Conservation (phyloP, 1,140 invertebrate genomes). For the Oedothorax gibbosus region DNA sequence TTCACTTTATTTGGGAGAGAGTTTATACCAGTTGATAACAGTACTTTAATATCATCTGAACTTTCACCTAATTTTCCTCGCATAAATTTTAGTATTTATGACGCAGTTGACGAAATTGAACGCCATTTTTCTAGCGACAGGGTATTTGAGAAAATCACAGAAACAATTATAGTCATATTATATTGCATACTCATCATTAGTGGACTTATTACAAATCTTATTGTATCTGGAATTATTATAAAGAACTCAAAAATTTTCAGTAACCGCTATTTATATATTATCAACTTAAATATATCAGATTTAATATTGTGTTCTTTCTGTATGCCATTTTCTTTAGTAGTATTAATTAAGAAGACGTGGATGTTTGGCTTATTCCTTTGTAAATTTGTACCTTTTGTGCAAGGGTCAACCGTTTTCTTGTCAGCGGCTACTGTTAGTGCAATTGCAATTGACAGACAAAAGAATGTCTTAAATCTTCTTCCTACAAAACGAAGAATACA, state of each 20-base stretch:
- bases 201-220: constrained; percentile 36
- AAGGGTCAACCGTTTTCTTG: constrained; percentile 75
- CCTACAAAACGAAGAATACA: constrained; percentile 64
- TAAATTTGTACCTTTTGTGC: constrained; percentile 73
- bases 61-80: neutral
- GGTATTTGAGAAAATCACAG: constrained; percentile 22
- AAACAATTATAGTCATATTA: constrained; percentile 24
- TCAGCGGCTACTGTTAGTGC: constrained; percentile 75
- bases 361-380: constrained; percentile 71
- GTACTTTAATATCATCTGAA: neutral
- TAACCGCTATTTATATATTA: constrained; percentile 5
- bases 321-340: constrained; percentile 73
- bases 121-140: constrained; percentile 28
- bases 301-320: constrained; percentile 73
- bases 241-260: constrained; percentile 19
- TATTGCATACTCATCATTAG: constrained; percentile 42
- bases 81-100: constrained; percentile 48
- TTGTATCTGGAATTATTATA: constrained; percentile 40
- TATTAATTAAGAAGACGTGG: constrained; percentile 67
- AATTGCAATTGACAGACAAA: constrained; percentile 74
- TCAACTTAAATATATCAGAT: constrained; percentile 75
- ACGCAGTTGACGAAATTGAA: constrained; percentile 34
- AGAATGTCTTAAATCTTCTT: constrained; percentile 70
- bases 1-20: neutral
- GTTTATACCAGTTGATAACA: neutral